Base-by-base conservation (phyloP, 2,888 invertebrate species). In the Ophion costatus region DNA sequence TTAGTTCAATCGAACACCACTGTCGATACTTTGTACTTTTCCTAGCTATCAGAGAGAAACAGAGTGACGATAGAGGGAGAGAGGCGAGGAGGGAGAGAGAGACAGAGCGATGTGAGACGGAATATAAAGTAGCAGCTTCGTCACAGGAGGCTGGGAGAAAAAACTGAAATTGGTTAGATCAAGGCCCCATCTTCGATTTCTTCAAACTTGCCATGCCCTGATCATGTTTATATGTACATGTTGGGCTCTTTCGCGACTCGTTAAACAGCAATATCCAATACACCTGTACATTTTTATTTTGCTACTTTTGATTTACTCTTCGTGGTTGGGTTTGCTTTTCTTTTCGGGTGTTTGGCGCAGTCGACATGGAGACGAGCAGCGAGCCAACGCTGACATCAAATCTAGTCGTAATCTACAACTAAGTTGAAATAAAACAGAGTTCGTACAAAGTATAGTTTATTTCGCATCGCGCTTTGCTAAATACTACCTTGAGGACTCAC, bases 1-100 rank as follows among this genome's bases (percentile, higher is more conserved):
- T 77, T 82, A 78, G 77, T 77, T 33, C 33, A 42, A 24, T 29
- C n/a, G 74, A 24, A 61, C 74, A 69, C 14, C 59, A 69, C n/a
- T 45, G 11, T 61, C 24, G 14, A 42, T 24, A 24, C 24, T 7
- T 69, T 20, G 69, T 78, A 10, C 17, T 24, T 61, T 61, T 66
- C 45, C 17, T 22, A 33, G 70, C 51, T 75, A 22, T 69, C 4
- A 70, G 61, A 67, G 20, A 45, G 20, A 70, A 51, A 22, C 45
- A 61, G 22, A 33, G 22, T 22, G 57, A 33, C 20, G 70, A 56
- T 14, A 4, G 29, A 29, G 29, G 0, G 29, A 29, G 29, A 4
- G 29, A 29, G 29, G 29, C 3, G 4, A 4, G 4, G 29, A 29
- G 29, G 4, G 29, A 29, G 29, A 4, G 29, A 29, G 51, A 14